Conservation (phyloP, 2,888 invertebrate species). For the Ophraella communa region DNA sequence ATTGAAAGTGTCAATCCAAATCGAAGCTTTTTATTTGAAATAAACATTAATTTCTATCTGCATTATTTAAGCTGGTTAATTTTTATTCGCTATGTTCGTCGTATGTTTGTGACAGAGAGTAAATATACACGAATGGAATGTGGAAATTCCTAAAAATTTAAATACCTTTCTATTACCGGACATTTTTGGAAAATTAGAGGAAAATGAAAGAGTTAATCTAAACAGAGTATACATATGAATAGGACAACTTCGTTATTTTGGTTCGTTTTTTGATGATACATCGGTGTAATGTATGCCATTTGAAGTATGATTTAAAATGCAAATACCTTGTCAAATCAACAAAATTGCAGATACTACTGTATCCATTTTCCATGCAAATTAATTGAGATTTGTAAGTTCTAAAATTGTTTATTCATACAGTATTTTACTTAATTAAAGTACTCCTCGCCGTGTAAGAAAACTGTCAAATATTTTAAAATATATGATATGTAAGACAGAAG, state of each 20-base stretch:
- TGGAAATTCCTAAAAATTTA: constrained; percentile 18
- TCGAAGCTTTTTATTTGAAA: too few species aligned
- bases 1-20: too few species aligned
- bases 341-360: constrained; percentile 37
- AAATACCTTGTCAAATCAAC: constrained; percentile 38
- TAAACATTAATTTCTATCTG: too few species aligned
- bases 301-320: constrained; percentile 42
- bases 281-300: constrained; percentile 41
- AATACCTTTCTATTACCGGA: constrained; percentile 5
- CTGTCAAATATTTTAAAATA: too few species aligned
- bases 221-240: constrained; percentile 26
- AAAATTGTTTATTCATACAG: too few species aligned
- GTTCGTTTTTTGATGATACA: constrained; percentile 20
- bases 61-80: too few species aligned
- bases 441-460: too few species aligned
- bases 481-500: too few species aligned
- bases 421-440: too few species aligned
- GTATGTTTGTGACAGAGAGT: not conserved
- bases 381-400: constrained; percentile 4
- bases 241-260: constrained; percentile 31
- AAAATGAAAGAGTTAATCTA: constrained; percentile 29
- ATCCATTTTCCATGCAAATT: constrained; percentile 25
- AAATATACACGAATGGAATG: too few species aligned
- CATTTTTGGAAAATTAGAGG: not conserved
- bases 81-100: too few species aligned